Percentiles rank a stretch among this genome's conserved stretches.
Conservation (phyloP, 2,113 vertebrate species). For the Paramormyrops kingsleyae region DNA sequence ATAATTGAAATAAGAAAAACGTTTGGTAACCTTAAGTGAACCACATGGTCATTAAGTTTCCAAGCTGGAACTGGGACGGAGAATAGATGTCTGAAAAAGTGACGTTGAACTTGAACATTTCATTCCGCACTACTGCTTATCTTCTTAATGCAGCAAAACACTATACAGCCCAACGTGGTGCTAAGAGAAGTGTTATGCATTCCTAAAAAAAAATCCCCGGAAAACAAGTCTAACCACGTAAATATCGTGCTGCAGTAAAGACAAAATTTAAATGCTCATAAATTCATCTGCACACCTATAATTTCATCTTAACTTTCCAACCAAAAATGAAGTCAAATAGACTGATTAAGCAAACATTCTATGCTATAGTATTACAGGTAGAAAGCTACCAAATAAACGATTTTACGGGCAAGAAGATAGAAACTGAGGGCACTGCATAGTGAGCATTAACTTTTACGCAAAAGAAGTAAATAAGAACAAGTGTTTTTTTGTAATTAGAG, state of each 20-base stretch:
- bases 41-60: neutral
- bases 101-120: neutral
- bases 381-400: neutral
- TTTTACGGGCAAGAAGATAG: neutral
- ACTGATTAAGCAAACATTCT: neutral
- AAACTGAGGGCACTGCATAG: neutral
- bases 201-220: neutral
- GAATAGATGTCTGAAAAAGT: neutral
- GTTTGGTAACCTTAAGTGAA: neutral
- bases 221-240: neutral
- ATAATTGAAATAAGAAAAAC: neutral
- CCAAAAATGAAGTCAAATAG: neutral
- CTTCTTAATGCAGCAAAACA: neutral
- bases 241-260: neutral
- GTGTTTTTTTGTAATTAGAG: neutral
- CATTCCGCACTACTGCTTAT: neutral
- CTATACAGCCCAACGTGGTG: neutral
- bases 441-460: neutral
- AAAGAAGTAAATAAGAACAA: neutral
- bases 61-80: neutral
- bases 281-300: neutral
- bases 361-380: neutral
- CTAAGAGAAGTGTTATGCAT: neutral
- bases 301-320: neutral
- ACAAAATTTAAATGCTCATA: neutral